phyloP scores from a whole-genome alignment of 2,888 invertebrate species.

The Acholoe squamosa region DNA sequence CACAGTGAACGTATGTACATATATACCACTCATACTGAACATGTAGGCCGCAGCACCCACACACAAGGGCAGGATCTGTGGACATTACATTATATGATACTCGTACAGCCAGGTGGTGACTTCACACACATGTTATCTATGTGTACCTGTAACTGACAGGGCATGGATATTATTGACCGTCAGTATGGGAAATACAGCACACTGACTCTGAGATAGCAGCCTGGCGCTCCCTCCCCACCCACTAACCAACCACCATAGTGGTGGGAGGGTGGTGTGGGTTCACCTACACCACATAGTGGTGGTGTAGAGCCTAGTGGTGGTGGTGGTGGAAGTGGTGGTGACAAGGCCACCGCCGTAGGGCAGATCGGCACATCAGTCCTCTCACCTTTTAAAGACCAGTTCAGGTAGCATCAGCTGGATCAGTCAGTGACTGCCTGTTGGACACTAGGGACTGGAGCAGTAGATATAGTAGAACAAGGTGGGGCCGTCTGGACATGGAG shows the following conservation, averaged over 20 bases:
- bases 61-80: neutral
- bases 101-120: neutral
- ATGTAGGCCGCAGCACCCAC: neutral
- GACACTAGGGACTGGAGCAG: neutral
- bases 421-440: neutral
- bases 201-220: neutral
- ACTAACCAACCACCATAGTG: neutral
- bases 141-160: neutral
- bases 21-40: neutral
- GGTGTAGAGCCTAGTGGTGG: neutral
- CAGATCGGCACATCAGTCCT: neutral
- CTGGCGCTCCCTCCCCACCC: neutral
- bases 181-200: constrained; percentile 6
- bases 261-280: constrained; percentile 1
- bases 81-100: neutral
- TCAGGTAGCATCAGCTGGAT: neutral
- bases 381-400: neutral
- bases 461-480: neutral
- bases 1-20: neutral
- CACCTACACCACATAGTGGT: no score
- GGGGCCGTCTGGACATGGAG: neutral
- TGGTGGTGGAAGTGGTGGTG: constrained; percentile 21
- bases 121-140: neutral
- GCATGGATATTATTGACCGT: neutral
- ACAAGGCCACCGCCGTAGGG: neutral